Percentiles rank a stretch among this genome's conserved stretches.
phyloP scores from a whole-genome alignment of 2,113 vertebrate genomes.

The Cnemophilus loriae region DNA sequence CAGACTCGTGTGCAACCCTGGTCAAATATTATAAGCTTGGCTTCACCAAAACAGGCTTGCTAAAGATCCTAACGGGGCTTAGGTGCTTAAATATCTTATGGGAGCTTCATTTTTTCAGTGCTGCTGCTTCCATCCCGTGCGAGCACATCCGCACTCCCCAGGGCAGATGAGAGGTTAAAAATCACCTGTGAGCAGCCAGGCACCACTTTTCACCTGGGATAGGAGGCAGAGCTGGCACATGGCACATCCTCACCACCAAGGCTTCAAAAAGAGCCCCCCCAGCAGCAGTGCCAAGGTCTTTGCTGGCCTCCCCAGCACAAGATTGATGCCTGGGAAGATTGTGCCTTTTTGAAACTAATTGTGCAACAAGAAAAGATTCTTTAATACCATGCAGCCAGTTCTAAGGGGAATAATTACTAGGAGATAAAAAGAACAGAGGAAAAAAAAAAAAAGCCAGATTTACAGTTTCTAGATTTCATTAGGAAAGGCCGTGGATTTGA shows the following conservation, averaged over 20 bases:
- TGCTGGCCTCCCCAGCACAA: background rate
- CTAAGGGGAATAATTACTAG: conserved; percentile 56
- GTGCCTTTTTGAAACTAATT: background rate
- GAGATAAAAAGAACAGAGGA: conserved; percentile 27
- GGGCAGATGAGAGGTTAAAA: background rate
- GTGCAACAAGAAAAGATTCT: conserved; percentile 31
- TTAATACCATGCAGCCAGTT: conserved; percentile 3
- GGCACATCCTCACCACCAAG: background rate
- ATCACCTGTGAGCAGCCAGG: background rate
- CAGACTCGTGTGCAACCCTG: background rate
- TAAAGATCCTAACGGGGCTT: background rate
- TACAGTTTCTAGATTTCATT: conserved; percentile 28
- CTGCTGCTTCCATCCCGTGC: background rate
- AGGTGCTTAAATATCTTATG: background rate
- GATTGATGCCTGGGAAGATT: background rate
- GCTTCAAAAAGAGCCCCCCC: background rate
- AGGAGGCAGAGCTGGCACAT: background rate
- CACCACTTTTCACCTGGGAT: accelerated
- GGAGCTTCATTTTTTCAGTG: background rate
- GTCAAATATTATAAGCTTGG: background rate
- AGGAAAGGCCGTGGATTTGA: conserved; percentile 25
- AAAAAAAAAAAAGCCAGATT: background rate
- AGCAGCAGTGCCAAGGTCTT: background rate
- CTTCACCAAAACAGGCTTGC: background rate
- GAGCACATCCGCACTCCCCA: background rate